These are phyloP conservation scores for Circaetus cinerascens DNA, from an alignment of 2,113 vertebrate genomes.

Conservation along the genomic window DNA sequence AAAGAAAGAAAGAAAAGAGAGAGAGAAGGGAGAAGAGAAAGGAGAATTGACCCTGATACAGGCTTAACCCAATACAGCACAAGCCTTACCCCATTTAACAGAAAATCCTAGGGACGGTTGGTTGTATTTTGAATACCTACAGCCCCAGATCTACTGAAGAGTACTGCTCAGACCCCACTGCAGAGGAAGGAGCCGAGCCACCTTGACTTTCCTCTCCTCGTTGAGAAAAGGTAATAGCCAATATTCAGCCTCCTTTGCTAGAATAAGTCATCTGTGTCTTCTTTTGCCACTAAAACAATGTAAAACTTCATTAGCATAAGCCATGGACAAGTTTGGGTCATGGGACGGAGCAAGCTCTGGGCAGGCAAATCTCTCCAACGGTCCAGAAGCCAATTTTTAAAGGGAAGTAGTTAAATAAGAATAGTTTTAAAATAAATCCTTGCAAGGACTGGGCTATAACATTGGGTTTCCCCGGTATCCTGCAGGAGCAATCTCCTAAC, in stretches of 20 bases:
- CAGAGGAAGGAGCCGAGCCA: background rate
- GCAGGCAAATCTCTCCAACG: background rate
- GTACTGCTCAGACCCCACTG: background rate
- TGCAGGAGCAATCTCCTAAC: background rate
- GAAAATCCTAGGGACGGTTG: fast-evolving
- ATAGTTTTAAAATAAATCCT: background rate
- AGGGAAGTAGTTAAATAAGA: background rate
- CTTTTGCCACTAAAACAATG: background rate
- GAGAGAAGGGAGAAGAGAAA: background rate
- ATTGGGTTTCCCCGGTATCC: fast-evolving
- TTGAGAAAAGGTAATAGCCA: fast-evolving
- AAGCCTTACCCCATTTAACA: background rate
- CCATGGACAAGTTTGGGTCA: fast-evolving
- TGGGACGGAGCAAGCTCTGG: background rate
- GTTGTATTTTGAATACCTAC: background rate
- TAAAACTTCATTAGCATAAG: background rate
- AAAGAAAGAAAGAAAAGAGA: fast-evolving
- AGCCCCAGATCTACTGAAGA: background rate
- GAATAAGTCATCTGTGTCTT: background rate
- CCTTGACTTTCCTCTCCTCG: no score
- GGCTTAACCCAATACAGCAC: background rate
- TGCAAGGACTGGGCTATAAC: fast-evolving
- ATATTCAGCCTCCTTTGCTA: background rate
- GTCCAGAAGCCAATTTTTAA: background rate
- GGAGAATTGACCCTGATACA: background rate